Base-by-base conservation (phyloP, 1,140 invertebrate genomes). In the Drosophila arawakana region DNA sequence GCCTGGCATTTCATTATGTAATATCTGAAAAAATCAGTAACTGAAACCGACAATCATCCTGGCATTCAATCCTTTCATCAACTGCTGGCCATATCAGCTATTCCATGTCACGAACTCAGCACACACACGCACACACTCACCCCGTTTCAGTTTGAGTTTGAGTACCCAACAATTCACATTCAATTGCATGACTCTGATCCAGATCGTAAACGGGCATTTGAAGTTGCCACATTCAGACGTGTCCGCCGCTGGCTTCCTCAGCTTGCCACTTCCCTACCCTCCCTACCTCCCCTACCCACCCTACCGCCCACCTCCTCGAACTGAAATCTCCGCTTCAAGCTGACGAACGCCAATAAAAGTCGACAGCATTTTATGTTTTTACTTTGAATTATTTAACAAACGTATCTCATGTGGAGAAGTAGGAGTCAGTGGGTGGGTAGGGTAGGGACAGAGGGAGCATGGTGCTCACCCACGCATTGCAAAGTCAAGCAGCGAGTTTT, bases 321-420 rank as follows among this genome's bases (percentile, higher is more conserved):
- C 59, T 63, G 59, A 70, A 54, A 57, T 57, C 54, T 57, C 54
- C 37, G 37, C n/a, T 44, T 54, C 37, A 34, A 76, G 44, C 62
- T 58, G 79, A 73, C 75, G 66, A 62, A 46, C 72, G 81, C 67
- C 81, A 74, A 84, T 84, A 78, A 78, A 80, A 80, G 57, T 71
- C 69, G 55, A 74, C 63, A 74, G 35, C 63, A 47, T 80, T 78
- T 67, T 68, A 60, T 54, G 25, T 79, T 69, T 30, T 65, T 65
- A 66, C 43, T 52, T 54, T 75, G 44, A 75, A 70, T 76, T 66
- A 76, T 76, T 72, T 41, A 72, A 39, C 54, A 54, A 65, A 13
- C 15, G 34, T 21, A 54, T 44, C 61, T 34, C 50, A 62, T 4
- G 35, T 39, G 11, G 41, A 34, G 75, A 18, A 18, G 58, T 46